Evolutionary conservation across 2,797 vertebrate species (phyloP).

Genomic region (Amazonetta brasiliensis): DNA sequence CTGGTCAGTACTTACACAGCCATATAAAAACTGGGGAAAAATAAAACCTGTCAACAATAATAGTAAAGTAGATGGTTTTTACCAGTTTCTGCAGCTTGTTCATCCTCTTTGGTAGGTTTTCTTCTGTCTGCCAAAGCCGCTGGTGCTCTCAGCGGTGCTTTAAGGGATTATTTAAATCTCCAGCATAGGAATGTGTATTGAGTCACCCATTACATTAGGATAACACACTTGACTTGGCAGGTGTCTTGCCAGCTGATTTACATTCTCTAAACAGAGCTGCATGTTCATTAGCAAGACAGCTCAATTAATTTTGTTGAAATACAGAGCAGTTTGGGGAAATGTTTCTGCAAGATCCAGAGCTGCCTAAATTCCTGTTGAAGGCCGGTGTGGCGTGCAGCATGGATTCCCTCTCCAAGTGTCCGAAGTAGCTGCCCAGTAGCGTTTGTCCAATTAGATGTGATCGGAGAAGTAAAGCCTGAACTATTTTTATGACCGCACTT

Average conservation of each 20-base stretch:
- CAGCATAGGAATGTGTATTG: conserved; percentile 50
- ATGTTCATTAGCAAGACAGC: neutral
- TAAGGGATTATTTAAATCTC: conserved; percentile 47
- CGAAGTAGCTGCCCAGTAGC: neutral
- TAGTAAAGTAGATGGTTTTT: conserved; percentile 8
- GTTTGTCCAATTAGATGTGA: neutral
- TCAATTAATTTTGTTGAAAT: neutral
- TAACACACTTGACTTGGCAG: conserved; percentile 55
- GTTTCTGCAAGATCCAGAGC: neutral
- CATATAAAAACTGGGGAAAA: neutral
- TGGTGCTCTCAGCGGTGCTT: conserved; percentile 18
- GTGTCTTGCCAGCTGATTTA: conserved; percentile 41
- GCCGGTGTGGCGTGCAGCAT: neutral
- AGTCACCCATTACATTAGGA: conserved; percentile 67
- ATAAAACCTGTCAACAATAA: neutral
- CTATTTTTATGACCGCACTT: neutral
- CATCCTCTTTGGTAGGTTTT: conserved; percentile 30
- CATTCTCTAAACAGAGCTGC: neutral
- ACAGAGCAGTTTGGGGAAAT: neutral
- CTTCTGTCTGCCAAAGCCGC: conserved; percentile 19
- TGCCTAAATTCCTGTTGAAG: neutral
- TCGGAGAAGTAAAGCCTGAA: neutral
- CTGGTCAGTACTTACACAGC: neutral
- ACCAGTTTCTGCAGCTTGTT: conserved; percentile 61
- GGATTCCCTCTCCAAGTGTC: neutral